Base-by-base conservation (phyloP, 2,797 vertebrate genomes). In the Phalanger gymnotis region DNA sequence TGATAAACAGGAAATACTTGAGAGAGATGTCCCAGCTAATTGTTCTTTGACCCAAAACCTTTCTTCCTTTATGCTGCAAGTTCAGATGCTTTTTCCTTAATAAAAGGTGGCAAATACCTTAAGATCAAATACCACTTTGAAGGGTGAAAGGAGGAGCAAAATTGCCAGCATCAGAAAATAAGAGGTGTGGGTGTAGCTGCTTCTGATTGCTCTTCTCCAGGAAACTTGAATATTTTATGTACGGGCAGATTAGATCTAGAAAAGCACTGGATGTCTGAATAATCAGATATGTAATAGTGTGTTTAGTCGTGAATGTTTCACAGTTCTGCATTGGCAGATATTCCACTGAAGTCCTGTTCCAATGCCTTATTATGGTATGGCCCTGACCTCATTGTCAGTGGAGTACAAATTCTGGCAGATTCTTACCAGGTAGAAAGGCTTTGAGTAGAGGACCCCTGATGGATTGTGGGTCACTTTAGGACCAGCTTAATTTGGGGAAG, bases 51-150 rank as follows among this genome's bases (percentile, higher is more conserved):
- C 16, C 25, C 47, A 97, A 90, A 96, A 16, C 51, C 96, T 92
- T 94, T 94, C 52, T 97, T 98, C 94, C 31, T 28, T 90, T 96
- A 0, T 47, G 61, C 27, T 93, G 94, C 56, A 96, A 97, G 91
- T 92, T 98, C 54, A 66, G 27, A 4, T 91, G 0, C 95, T 66
- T 97, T 98, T n/a, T 94, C 96, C 92, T 96, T 53, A 94, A 94
- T 6, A 34, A 94, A 95, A 96, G 25, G 53, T 94, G 31, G 5
- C 40, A 94, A 96, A 90, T 31, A 52, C 34, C 87, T 95, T 54
- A 51, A 51, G 40, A 87, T 87, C 73, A 27, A 27, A 27, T 87
- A 25, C 19, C 2, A 10, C 7, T 81, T 19, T 81, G 66, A 31
- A 34, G 19, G 22, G 19, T 25, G 66, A 6, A 40, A 81, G n/a